Base-by-base conservation (phyloP, 2,113 vertebrate genomes). In the Lepisosteus oculatus region DNA sequence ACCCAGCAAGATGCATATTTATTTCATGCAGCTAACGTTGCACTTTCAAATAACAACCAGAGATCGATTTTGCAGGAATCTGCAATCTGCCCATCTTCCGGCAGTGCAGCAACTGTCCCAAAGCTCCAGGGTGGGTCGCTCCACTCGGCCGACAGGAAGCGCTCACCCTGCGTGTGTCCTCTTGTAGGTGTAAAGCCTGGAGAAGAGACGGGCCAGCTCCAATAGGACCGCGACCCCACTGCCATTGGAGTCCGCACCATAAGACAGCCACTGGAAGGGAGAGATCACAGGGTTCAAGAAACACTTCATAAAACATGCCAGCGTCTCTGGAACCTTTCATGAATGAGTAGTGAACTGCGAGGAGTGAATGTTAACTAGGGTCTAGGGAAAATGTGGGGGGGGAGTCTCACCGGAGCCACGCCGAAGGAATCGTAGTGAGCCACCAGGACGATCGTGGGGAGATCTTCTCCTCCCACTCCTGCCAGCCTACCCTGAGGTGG, bases 341-440 rank as follows among this genome's bases (percentile, higher is more conserved):
- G 13, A 13, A 13, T 4, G 3, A 12, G 56, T 13, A 4, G 3
- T 59, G 56, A 51, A 51, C 8, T 51, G 47, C 5, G 8, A 1
- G 47, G 2, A 51, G 47, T 6, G 47, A 51, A 29, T 29, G 17
- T 29, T 29, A 29, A 29, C 17, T 29, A 29, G 17, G 47, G 8
- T 51, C 47, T 51, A 9, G 47, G 8, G 8, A 9, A 61, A 6
- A 41, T 13, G 45, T 13, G n/a, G 2, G 55, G 43, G 56, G 6
- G 13, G 43, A 8, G 47, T 87, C 92, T 68, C 87, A 99, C 97
- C 0, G 97, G 97, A 74, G 97, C 97, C 47, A 97, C 95, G 44
- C 97, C 97, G 4, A 97, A 99, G 17, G 97, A 95, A 47, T 99
- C 97, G 0, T 99, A 99, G 80, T 99, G 97, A 45, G 97, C 96